Percentiles rank a stretch among this genome's conserved stretches.
Evolutionary conservation across 2,888 invertebrate species (phyloP).

Genomic region (Tipula helvola): DNA sequence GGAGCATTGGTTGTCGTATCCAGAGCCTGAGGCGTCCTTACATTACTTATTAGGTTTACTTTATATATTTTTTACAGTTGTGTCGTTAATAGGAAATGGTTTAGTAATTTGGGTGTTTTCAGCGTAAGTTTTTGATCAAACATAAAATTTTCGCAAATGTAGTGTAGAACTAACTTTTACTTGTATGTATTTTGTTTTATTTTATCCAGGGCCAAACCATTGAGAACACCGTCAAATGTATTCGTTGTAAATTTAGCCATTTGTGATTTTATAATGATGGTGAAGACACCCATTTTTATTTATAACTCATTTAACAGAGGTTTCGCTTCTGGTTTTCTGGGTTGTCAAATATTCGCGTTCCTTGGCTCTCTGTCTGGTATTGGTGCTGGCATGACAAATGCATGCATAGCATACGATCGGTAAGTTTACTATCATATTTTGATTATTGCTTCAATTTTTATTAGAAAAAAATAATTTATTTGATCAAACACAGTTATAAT

Average conservation of each 20-base stretch:
- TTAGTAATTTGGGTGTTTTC: conserved; percentile 73
- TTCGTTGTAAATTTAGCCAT: conserved; percentile 72
- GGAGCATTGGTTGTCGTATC: conserved; percentile 68
- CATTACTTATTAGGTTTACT: conserved; percentile 67
- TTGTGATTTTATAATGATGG: conserved; percentile 79
- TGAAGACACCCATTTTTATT: conserved; percentile 72
- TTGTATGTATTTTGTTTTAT: neutral
- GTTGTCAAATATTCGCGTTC: conserved; percentile 63
- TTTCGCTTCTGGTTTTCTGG: conserved; percentile 57
- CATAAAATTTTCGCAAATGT: neutral
- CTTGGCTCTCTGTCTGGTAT: conserved; percentile 71
- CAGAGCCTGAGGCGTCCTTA: conserved; percentile 68
- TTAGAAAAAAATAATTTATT: neutral
- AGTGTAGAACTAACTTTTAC: too few species aligned
- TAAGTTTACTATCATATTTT: conserved; percentile 19
- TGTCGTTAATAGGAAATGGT: conserved; percentile 68
- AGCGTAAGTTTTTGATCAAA: conserved; percentile 21
- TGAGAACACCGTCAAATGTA: conserved; percentile 59
- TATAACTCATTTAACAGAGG: conserved; percentile 72
- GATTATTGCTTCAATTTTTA: neutral
- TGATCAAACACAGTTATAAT: conserved; percentile 31
- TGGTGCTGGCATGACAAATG: conserved; percentile 66
- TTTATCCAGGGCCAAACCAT: conserved; percentile 26
- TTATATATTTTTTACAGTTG: conserved; percentile 60
- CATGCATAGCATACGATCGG: conserved; percentile 77